Evolutionary conservation across 2,797 vertebrate species (phyloP), one percentile per base, ranked within the genome.

Genomic region (Salmo trutta): DNA sequence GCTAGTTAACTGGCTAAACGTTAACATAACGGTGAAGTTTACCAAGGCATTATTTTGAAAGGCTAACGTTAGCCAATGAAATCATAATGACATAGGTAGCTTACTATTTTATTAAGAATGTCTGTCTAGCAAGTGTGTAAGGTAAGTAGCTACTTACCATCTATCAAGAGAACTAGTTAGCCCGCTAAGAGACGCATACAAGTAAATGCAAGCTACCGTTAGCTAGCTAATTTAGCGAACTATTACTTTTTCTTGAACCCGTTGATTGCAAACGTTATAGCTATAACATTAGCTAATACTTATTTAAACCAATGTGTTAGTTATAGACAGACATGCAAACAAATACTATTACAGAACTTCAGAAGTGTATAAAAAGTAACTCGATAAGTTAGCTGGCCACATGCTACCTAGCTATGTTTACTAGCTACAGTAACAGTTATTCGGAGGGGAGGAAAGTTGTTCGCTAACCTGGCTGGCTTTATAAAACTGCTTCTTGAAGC

Each of bases 401-500:
- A 24, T 64, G 59, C 27, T 19, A 51, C 2, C 59, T 21, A 47
- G 70, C 70, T 54, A 73, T 77, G 93, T 90, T 93, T 92, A 78
- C 1, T 36, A 29, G 88, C 87, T 90, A 89, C 79, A 82, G 81
- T 62, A 41, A 36, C 19, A 31, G 54, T 79, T 71, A 82, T 64
- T 86, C 82, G 81, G 79, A 91, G 27, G 16, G 29, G 84, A 74
- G 51, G 62, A 77, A 85, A 86, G 86, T 85, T 75, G 33, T 56
- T 76, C 51, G 62, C 95, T 88, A 92, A 99, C 98, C 97, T 99
- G 98, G 76, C 96, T 99, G 75, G 98, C 97, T 93, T 99, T 99
- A 89, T 99, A 98, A 94, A 99, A 98, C 94, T 99, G 98, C 82
- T 99, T 99, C 95, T 98, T 99, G 72, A 99, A 92, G 80, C 98